Conservation (phyloP, 2,113 vertebrate genomes). For the Pungitius pungitius region DNA sequence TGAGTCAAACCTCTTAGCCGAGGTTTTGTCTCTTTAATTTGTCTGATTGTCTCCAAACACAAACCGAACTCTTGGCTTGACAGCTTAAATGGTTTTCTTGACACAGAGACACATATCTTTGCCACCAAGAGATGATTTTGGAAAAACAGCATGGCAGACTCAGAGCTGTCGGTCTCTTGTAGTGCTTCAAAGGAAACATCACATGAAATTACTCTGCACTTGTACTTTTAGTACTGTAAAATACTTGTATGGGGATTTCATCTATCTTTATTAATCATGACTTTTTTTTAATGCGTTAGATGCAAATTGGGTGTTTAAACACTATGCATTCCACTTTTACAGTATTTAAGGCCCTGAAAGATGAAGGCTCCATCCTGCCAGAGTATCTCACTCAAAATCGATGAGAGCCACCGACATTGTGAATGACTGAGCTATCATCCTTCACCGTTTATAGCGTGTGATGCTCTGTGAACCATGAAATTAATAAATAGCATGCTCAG, state of each 20-base stretch:
- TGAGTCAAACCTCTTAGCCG: slow-evolving; percentile 54
- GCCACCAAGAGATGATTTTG: slow-evolving; percentile 45
- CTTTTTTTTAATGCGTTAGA: slow-evolving; percentile 35
- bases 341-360: slow-evolving; percentile 44
- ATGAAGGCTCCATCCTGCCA: slow-evolving; percentile 56
- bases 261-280: slow-evolving; percentile 45
- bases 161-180: slow-evolving; percentile 48
- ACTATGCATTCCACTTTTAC: slow-evolving; percentile 1
- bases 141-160: slow-evolving; percentile 40
- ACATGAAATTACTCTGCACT: slow-evolving; percentile 65
- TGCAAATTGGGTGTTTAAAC: slow-evolving; percentile 2
- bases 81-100: slow-evolving; percentile 76
- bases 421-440: slow-evolving; percentile 78
- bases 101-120: slow-evolving; percentile 60
- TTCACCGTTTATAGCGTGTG: slow-evolving; percentile 81
- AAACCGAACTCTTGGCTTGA: slow-evolving; percentile 64
- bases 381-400: slow-evolving; percentile 73
- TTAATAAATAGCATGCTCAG: slow-evolving; percentile 84
- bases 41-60: slow-evolving; percentile 72
- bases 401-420: slow-evolving; percentile 72
- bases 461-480: slow-evolving; percentile 83
- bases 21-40: slow-evolving; percentile 67
- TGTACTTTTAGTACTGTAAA: slow-evolving; percentile 55
- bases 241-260: slow-evolving; percentile 56
- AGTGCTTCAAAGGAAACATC: slow-evolving; percentile 62